These are phyloP conservation scores for Caerostris darwini DNA, from an alignment of 1,140 invertebrate genomes.

Conservation along the genomic window DNA sequence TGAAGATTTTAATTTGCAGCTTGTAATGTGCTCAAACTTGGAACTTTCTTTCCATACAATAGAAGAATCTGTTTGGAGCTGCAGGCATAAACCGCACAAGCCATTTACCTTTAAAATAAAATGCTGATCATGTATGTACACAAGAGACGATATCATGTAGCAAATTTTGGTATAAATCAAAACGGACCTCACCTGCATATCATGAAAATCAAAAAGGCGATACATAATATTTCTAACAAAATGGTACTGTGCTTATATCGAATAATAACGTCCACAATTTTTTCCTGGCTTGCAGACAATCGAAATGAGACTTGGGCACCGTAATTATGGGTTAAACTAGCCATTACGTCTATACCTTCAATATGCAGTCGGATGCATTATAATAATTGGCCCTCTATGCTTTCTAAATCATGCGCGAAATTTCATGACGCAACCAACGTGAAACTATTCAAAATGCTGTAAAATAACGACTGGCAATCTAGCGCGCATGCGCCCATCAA, in stretches of 20 bases:
- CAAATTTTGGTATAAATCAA: not conserved
- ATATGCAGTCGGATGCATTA: conserved; percentile 5
- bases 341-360: conserved; percentile 18
- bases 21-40: no score
- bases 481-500: not conserved
- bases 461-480: conserved; percentile 3
- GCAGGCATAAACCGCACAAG: not conserved
- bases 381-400: not conserved
- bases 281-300: conserved; percentile 19
- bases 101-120: not conserved
- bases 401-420: conserved; percentile 40
- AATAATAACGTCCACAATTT: not conserved
- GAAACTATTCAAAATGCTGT: conserved; percentile 26
- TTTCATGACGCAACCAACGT: conserved; percentile 8
- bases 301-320: not conserved
- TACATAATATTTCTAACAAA: conserved; percentile 17
- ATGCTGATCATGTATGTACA: not conserved
- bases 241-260: conserved; percentile 14
- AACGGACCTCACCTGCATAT: not conserved
- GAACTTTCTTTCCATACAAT: no score
- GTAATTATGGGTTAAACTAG: conserved; percentile 38
- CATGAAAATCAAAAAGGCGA: conserved; percentile 2
- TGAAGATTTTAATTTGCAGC: no score
- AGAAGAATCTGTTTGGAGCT: no score
- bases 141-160: not conserved